Evolutionary conservation across 2,888 invertebrate species (phyloP).

Genomic region (Zygaena filipendulae): DNA sequence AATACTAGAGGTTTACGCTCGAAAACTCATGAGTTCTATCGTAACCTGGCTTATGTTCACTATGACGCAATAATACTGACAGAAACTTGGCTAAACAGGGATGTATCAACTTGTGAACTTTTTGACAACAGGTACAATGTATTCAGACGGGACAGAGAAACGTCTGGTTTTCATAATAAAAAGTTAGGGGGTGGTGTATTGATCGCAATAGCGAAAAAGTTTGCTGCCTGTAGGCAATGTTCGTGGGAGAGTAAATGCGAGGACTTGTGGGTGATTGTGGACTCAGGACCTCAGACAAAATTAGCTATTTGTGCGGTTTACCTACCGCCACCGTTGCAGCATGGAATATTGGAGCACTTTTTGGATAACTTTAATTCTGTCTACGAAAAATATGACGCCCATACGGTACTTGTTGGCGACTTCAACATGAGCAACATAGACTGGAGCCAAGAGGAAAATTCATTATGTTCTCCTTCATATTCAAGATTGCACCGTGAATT

Average conservation of each 20-base stretch:
- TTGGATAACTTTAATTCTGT: too few relatives aligned
- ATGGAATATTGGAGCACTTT: too few relatives aligned
- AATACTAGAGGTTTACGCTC: constrained; percentile 5
- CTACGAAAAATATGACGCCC: too few relatives aligned
- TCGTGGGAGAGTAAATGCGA: constrained; percentile 1
- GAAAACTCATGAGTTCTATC: constrained; percentile 1
- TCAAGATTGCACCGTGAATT: too few relatives aligned
- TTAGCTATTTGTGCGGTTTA: too few relatives aligned
- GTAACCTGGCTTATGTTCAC: constrained; percentile 1
- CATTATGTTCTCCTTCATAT: too few relatives aligned
- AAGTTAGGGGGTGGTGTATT: constrained; percentile 6
- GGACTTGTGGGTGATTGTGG: constrained; percentile 9
- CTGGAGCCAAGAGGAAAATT: too few relatives aligned
- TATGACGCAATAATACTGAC: constrained; percentile 5
- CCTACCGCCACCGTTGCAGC: too few relatives aligned
- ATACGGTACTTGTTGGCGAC: too few relatives aligned
- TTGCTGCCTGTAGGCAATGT: background rate
- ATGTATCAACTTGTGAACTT: constrained; percentile 1
- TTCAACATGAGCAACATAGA: too few relatives aligned
- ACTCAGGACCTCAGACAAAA: too few relatives aligned
- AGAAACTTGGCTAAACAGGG: constrained; percentile 6
- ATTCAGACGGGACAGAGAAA: constrained; percentile 5
- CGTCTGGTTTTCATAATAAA: constrained; percentile 1
- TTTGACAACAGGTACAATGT: constrained; percentile 8
- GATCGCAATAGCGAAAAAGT: constrained; percentile 1